A percentile compares a stretch with the other conserved stretches of the same genome.
Conservation (phyloP, 2,113 vertebrate species). For the Stegostoma tigrinum region DNA sequence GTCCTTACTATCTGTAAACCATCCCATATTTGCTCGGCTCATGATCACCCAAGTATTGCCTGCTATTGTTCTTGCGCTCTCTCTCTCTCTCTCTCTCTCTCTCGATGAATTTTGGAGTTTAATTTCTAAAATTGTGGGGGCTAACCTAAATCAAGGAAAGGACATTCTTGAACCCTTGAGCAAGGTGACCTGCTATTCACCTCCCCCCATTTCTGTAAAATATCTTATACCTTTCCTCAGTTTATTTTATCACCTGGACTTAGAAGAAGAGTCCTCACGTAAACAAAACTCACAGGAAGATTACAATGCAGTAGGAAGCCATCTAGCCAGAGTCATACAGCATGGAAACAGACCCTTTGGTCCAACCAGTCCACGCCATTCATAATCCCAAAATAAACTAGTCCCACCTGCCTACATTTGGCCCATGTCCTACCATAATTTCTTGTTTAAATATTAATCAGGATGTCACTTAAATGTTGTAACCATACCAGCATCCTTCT, state of each 20-base stretch:
- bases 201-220: not conserved
- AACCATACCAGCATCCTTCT: too few relatives aligned
- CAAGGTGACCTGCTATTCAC: not conserved
- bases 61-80: not conserved
- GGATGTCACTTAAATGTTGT: too few relatives aligned
- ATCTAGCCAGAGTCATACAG: too few relatives aligned
- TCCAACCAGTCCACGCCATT: too few relatives aligned
- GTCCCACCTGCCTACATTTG: too few relatives aligned
- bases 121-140: not conserved
- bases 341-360: too few relatives aligned
- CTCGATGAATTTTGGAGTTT: not conserved
- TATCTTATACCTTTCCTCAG: not conserved
- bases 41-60: not conserved
- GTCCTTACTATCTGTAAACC: too few relatives aligned
- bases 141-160: not conserved
- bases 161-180: not conserved
- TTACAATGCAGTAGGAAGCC: too few relatives aligned
- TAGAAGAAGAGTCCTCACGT: not conserved
- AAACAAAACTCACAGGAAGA: not conserved
- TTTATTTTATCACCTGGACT: not conserved
- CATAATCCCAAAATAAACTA: too few relatives aligned
- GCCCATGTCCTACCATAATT: too few relatives aligned
- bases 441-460: too few relatives aligned
- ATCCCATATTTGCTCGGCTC: not conserved
- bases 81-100: not conserved